Percentiles rank a stretch among this genome's conserved stretches.
phyloP scores from a whole-genome alignment of 1,140 invertebrate species.

The Heliconius melpomene region DNA sequence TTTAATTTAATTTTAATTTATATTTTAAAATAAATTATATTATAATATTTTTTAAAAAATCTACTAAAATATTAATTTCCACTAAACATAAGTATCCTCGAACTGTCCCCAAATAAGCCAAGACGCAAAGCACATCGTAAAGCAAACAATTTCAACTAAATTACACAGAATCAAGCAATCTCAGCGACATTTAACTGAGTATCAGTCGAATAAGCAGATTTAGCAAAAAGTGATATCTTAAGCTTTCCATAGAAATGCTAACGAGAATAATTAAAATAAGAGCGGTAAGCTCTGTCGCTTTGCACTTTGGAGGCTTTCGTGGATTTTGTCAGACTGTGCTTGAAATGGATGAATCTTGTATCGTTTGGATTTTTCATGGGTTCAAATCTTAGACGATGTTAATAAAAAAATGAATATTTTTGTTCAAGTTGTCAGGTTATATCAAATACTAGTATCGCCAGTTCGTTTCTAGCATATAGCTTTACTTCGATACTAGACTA shows the following conservation, averaged over 20 bases:
- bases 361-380: too few species aligned
- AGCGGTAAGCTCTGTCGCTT: slow-evolving; percentile 7
- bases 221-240: slow-evolving; percentile 14
- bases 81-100: neutral
- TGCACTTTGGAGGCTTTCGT: slow-evolving; percentile 12
- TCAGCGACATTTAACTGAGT: slow-evolving; percentile 10
- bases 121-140: neutral
- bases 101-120: neutral
- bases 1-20: too few species aligned
- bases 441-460: too few species aligned
- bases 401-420: too few species aligned
- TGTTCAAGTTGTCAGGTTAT: too few species aligned
- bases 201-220: slow-evolving; percentile 12
- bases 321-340: neutral
- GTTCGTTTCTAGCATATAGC: too few species aligned
- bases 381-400: too few species aligned
- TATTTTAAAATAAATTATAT: too few species aligned
- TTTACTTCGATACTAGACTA: too few species aligned
- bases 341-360: too few species aligned
- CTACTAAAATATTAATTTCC: too few species aligned
- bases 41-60: too few species aligned
- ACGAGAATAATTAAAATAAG: slow-evolving; percentile 11
- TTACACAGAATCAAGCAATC: neutral
- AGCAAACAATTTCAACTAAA: slow-evolving; percentile 8
- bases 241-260: slow-evolving; percentile 12